Percentiles rank a stretch among this genome's conserved stretches.
These are phyloP conservation scores for Mesaphorura yosii DNA, from an alignment of 1,140 invertebrate genomes.

Conservation along the genomic window DNA sequence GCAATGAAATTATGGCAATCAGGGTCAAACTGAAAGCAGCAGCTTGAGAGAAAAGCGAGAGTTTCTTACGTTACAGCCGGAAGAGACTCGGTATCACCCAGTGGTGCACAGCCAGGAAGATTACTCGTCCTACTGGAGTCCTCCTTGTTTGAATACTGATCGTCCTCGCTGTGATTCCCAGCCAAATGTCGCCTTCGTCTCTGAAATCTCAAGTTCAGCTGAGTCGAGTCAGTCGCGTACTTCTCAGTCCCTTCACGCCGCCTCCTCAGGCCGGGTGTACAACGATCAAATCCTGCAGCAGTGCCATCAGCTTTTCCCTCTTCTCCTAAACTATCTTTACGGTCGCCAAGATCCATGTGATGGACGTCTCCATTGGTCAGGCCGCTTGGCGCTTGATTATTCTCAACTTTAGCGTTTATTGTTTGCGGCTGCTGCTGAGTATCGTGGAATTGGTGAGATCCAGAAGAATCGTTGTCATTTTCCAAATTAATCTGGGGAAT, in stretches of 20 bases:
- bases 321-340: background rate
- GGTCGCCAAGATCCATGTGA: background rate
- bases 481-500: constrained; percentile 21
- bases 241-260: constrained; percentile 56
- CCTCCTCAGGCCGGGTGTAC: constrained; percentile 50
- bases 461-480: constrained; percentile 28
- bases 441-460: constrained; percentile 26
- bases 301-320: background rate
- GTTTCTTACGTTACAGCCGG: no score
- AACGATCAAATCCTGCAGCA: constrained; percentile 31
- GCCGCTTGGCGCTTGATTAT: no score
- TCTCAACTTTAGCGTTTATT: no score
- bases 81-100: no score
- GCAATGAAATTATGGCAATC: background rate
- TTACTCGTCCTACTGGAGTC: no score
- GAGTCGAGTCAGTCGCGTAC: constrained; percentile 58
- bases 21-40: no score
- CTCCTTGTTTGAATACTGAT: no score
- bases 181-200: constrained; percentile 42
- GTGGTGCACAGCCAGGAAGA: no score
- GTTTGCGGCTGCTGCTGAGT: background rate
- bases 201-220: constrained; percentile 59
- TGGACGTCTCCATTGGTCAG: background rate
- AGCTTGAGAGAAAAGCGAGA: no score
- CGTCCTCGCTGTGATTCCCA: constrained; percentile 12